A percentile compares a stretch with the other conserved stretches of the same genome.
phyloP scores from a whole-genome alignment of 2,113 vertebrate species.

The Mobula hypostoma region DNA sequence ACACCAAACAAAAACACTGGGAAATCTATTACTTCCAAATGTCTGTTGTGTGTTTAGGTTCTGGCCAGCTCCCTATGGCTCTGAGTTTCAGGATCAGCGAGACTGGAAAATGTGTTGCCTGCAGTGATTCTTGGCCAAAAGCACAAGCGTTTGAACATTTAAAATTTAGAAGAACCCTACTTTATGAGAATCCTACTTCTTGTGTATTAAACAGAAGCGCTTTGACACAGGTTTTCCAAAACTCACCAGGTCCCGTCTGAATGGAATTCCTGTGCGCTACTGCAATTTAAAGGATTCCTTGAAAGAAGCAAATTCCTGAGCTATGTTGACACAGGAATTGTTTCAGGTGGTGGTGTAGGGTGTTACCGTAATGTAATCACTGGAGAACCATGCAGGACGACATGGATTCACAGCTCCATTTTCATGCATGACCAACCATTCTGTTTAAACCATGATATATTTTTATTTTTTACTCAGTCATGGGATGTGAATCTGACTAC shows the following conservation, averaged over 20 bases:
- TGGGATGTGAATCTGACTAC: too few relatives aligned
- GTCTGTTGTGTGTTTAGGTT: neutral
- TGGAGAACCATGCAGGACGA: neutral
- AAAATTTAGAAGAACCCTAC: neutral
- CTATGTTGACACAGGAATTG: neutral
- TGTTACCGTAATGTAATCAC: neutral
- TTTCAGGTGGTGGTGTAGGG: neutral
- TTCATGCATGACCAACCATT: neutral
- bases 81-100: conserved; percentile 4
- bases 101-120: neutral
- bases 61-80: neutral
- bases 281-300: neutral
- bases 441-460: neutral
- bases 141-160: neutral
- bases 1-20: neutral
- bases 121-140: neutral
- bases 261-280: neutral
- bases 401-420: neutral
- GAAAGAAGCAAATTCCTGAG: neutral
- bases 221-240: neutral
- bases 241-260: neutral
- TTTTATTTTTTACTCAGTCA: too few relatives aligned
- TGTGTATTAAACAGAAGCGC: neutral
- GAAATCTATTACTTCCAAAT: neutral
- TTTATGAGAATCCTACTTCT: neutral